Base-by-base conservation (phyloP, 2,113 vertebrate genomes). In the Dasypus novemcinctus region DNA sequence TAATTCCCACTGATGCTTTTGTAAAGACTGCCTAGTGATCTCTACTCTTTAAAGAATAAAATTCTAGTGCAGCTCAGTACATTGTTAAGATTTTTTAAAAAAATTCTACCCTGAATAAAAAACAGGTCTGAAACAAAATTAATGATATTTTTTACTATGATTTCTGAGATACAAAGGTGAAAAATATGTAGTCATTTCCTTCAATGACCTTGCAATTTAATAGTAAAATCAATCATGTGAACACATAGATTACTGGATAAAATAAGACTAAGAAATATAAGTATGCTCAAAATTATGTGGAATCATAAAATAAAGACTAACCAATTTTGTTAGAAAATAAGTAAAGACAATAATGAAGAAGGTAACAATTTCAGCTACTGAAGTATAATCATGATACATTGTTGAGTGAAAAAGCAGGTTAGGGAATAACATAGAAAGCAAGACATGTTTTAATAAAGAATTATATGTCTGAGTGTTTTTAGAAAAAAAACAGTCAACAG, bases 181-280 rank as follows among this genome's bases (percentile, higher is more conserved):
- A 93, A 90, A 81, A 57, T 69, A 79, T 68, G 33, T 7, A 63
- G 29, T 61, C 38, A 69, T 90, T 82, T 8, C 84, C 36, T 69
- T 86, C 31, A 38, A 89, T 86, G 46, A 85, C 4, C 18, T 90
- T 76, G 75, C 5, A 46, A 46, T 81, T 63, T 61, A 86, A 69
- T 82, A 66, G 54, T 82, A 63, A 36, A 82, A 75, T 86, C 21
- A 69, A 71, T 8, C 6, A 21, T 66, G 12, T 81, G 81, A 66
- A 63, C 76, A 75, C 41, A 54, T 75, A 61, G 41, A 69, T 88
- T 82, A 87, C 10, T 36, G 17, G 38, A 63, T 69, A 75, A 87
- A 93, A 72, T 86, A 38, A 91, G 90, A 83, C 43, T 66, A 88
- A 87, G 43, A 81, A 85, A 88, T 72, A 59, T n/a, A 57, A 57